Conservation (phyloP, 2,113 vertebrate species). For the Pycnonotus jocosus region DNA sequence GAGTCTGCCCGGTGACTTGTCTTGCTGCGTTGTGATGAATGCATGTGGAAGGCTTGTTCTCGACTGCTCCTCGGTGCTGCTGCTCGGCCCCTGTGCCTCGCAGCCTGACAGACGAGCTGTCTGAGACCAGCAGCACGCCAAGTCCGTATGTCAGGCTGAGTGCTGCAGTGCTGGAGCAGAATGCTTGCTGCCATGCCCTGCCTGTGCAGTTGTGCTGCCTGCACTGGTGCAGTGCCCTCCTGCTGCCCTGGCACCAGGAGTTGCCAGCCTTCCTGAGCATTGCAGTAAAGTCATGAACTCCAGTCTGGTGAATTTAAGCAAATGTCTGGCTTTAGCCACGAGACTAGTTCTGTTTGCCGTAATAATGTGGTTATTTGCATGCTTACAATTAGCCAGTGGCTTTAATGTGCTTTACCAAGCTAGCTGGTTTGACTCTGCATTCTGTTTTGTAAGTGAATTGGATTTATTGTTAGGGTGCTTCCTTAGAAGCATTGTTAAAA, state of each 20-base stretch:
- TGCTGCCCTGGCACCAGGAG: fast-evolving
- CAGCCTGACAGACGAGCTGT: neutral
- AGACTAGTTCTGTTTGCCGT: neutral
- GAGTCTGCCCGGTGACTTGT: fast-evolving
- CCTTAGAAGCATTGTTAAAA: neutral
- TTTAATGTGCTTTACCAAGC: neutral
- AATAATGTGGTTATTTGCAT: neutral
- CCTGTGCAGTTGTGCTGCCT: neutral
- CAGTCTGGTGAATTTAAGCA: neutral
- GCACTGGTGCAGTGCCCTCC: neutral
- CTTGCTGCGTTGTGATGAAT: neutral
- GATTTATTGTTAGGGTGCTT: neutral
- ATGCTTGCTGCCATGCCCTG: neutral
- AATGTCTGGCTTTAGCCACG: neutral
- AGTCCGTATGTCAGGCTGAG: fast-evolving
- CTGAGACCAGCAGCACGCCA: fast-evolving
- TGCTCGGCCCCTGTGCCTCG: fast-evolving
- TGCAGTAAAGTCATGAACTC: neutral
- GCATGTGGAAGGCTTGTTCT: neutral
- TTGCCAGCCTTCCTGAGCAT: fast-evolving
- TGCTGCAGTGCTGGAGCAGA: neutral
- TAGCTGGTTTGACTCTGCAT: neutral
- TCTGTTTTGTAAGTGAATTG: neutral
- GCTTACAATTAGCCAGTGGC: neutral
- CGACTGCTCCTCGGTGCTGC: fast-evolving